Percentiles rank a stretch among this genome's conserved stretches.
Evolutionary conservation across 2,888 invertebrate genomes (phyloP).

Genomic region (Apodemia hepburni): DNA sequence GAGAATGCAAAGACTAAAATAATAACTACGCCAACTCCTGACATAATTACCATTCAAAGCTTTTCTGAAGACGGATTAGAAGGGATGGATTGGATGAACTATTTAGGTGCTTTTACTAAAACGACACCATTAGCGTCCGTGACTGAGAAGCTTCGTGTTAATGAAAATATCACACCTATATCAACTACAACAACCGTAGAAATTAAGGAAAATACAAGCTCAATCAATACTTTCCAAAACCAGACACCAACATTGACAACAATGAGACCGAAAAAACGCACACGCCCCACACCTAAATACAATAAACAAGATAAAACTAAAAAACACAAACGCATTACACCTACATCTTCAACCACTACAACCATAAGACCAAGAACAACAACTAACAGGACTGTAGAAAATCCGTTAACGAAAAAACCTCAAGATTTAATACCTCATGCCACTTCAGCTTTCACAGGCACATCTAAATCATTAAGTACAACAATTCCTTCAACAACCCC

Average conservation of each 20-base stretch:
- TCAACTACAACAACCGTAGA: conserved; percentile 38
- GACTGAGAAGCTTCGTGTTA: conserved; percentile 38
- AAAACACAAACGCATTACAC: conserved; percentile 61
- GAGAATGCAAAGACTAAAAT: conserved; percentile 42
- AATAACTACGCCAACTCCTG: conserved; percentile 43
- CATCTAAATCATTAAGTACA: conserved; percentile 41
- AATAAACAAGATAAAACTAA: conserved; percentile 54
- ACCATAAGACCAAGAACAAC: conserved; percentile 42
- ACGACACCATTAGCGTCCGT: conserved; percentile 63
- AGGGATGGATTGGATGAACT: conserved; percentile 55
- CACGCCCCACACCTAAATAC: conserved; percentile 62
- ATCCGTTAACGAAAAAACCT: conserved; percentile 44
- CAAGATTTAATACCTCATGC: conserved; percentile 59
- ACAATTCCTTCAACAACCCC: conserved; percentile 36
- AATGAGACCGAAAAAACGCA: conserved; percentile 51
- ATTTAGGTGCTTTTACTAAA: conserved; percentile 60
- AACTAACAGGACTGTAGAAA: conserved; percentile 37
- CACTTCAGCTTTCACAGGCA: conserved; percentile 50
- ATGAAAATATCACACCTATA: conserved; percentile 36
- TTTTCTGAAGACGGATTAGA: conserved; percentile 41
- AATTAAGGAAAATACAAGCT: conserved; percentile 20
- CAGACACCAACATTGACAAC: conserved; percentile 41
- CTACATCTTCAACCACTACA: conserved; percentile 43
- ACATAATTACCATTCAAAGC: conserved; percentile 57
- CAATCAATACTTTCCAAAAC: not conserved